Percentiles rank a stretch among this genome's conserved stretches.
phyloP scores from a whole-genome alignment of 1,140 invertebrate species.

The Papilio dardanus region DNA sequence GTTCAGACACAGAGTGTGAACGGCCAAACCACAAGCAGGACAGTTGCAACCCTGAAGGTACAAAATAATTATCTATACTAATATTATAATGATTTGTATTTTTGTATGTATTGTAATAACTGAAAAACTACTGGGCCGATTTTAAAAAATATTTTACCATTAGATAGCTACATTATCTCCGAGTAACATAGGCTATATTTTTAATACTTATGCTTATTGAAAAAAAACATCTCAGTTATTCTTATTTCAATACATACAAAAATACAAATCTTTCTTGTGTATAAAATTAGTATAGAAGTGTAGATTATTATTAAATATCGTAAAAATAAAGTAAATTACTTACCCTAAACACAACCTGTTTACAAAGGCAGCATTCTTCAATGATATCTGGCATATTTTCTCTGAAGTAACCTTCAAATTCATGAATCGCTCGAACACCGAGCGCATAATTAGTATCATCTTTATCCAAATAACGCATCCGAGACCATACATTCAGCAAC shows the following conservation, averaged over 20 bases:
- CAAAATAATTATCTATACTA: neutral
- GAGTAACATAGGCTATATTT: too few relatives aligned
- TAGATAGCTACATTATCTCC: too few relatives aligned
- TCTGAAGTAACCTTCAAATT: conserved; percentile 72
- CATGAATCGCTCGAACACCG: conserved; percentile 69
- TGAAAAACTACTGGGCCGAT: too few relatives aligned
- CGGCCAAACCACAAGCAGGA: conserved; percentile 54
- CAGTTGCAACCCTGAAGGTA: conserved; percentile 71
- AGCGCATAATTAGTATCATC: conserved; percentile 64
- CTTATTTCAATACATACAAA: too few relatives aligned
- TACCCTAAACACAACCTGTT: conserved; percentile 72
- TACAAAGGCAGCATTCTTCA: conserved; percentile 69
- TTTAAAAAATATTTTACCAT: too few relatives aligned
- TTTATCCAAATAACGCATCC: conserved; percentile 67
- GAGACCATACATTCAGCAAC: conserved; percentile 64
- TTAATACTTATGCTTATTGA: too few relatives aligned
- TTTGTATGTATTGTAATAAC: too few relatives aligned
- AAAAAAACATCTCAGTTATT: too few relatives aligned
- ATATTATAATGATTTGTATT: too few relatives aligned
- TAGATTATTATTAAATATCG: neutral
- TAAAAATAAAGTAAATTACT: conserved; percentile 40
- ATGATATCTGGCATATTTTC: conserved; percentile 70
- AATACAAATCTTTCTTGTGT: too few relatives aligned
- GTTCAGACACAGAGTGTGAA: conserved; percentile 69
- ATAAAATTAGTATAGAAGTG: too few relatives aligned